Evolutionary conservation across 92 coral and sea anemone species (phyloP).

Genomic region (Montipora capitata): DNA sequence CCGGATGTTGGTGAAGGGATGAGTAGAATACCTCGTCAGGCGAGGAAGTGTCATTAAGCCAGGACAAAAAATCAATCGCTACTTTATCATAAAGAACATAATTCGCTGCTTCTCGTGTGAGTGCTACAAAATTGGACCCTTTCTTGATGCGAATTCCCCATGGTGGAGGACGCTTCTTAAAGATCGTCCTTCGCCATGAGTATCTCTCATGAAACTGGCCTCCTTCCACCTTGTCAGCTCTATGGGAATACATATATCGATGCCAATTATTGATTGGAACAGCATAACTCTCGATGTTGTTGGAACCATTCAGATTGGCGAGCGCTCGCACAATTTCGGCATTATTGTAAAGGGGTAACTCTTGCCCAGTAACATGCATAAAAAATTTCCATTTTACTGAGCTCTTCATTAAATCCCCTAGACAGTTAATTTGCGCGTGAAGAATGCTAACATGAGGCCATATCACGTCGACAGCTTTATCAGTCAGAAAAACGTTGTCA

Average conservation of each 20-base stretch:
- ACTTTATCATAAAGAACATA: conserved; percentile 41
- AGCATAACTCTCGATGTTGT: conserved; percentile 25
- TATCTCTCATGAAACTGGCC: conserved; percentile 1
- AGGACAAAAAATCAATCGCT: conserved; percentile 64
- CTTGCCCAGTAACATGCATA: conserved; percentile 32
- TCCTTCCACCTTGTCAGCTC: neutral
- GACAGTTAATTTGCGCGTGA: conserved; percentile 22
- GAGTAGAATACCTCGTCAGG: conserved; percentile 66
- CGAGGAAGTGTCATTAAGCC: conserved; percentile 56
- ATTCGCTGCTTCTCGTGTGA: conserved; percentile 57
- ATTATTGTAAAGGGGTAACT: conserved; percentile 16
- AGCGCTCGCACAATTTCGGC: conserved; percentile 33
- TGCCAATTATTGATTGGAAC: neutral
- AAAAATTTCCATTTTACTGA: conserved; percentile 39
- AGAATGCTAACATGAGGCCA: conserved; percentile 29
- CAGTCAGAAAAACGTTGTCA: conserved; percentile 44
- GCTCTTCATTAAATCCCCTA: conserved; percentile 14
- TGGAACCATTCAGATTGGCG: conserved; percentile 9
- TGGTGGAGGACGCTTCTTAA: conserved; percentile 55
- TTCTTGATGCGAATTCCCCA: conserved; percentile 47
- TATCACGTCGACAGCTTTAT: conserved; percentile 14
- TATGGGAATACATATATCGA: conserved; percentile 8
- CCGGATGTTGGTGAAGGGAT: conserved; percentile 63
- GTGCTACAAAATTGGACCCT: conserved; percentile 68
- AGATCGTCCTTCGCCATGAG: neutral